phyloP scores from a whole-genome alignment of 2,113 vertebrate genomes.

The Andinoacara biseriatus region DNA sequence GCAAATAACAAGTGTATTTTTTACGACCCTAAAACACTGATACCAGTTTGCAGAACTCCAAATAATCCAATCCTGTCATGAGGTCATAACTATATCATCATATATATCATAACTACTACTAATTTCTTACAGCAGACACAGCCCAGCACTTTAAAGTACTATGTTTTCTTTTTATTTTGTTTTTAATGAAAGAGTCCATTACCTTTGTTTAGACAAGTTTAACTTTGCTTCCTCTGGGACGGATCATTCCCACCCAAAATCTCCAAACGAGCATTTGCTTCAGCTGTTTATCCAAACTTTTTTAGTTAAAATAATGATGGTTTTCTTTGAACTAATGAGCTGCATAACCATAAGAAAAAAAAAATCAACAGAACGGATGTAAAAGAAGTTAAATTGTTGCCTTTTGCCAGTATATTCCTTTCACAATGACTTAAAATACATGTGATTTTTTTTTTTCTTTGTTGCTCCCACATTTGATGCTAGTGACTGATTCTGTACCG shows the following conservation, averaged over 20 bases:
- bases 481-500: not conserved
- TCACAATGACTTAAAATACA: not conserved
- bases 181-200: not conserved
- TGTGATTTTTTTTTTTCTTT: too few species aligned
- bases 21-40: not conserved
- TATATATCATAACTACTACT: too few species aligned
- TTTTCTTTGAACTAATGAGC: not conserved
- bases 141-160: not conserved
- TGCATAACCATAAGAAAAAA: not conserved
- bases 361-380: not conserved
- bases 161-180: not conserved
- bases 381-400: not conserved
- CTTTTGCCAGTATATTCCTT: not conserved
- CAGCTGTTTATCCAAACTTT: not conserved
- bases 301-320: not conserved
- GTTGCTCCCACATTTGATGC: not conserved
- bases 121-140: not conserved
- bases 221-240: not conserved
- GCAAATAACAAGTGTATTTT: not conserved
- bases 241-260: not conserved
- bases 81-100: too few species aligned
- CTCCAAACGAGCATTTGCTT: not conserved
- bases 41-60: not conserved
- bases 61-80: not conserved
- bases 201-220: not conserved